Percentiles rank a stretch among this genome's conserved stretches.
Evolutionary conservation across 2,888 invertebrate genomes (phyloP).

Genomic region (Pammene fasciana): DNA sequence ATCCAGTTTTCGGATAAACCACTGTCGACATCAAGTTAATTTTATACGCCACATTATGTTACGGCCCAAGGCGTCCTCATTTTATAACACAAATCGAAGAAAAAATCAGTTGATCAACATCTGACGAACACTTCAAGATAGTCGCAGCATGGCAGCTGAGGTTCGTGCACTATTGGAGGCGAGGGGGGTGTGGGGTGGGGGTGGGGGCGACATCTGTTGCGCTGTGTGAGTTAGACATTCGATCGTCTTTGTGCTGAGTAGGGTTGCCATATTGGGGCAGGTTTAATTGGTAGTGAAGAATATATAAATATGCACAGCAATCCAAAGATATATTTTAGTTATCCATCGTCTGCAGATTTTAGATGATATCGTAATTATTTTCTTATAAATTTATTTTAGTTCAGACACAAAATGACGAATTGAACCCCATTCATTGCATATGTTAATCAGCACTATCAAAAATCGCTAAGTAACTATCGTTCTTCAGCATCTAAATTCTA

Average conservation of each 20-base stretch:
- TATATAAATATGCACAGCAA: background rate
- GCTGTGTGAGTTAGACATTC: slow-evolving; percentile 41
- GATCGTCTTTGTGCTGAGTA: slow-evolving; percentile 50
- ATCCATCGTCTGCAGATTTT: background rate
- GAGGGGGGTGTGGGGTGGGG: slow-evolving; percentile 50
- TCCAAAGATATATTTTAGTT: background rate
- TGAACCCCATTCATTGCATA: too few species aligned
- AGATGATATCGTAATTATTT: background rate
- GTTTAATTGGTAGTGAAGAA: background rate
- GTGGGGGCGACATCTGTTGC: slow-evolving; percentile 59
- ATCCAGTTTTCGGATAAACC: slow-evolving; percentile 25
- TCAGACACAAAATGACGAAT: too few species aligned
- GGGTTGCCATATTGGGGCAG: slow-evolving; percentile 23
- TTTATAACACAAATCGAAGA: slow-evolving; percentile 48
- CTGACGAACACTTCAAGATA: slow-evolving; percentile 61
- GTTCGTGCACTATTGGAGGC: slow-evolving; percentile 70
- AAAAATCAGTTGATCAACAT: slow-evolving; percentile 75
- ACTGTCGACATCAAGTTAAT: slow-evolving; percentile 30
- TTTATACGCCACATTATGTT: slow-evolving; percentile 37
- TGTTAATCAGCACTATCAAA: too few species aligned
- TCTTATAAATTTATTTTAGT: too few species aligned
- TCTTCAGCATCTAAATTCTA: too few species aligned
- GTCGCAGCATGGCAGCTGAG: slow-evolving; percentile 55
- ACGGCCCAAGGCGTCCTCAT: slow-evolving; percentile 41
- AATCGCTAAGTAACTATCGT: too few species aligned